These are phyloP conservation scores for Tachystola acroxantha DNA, from an alignment of 2,888 invertebrate species.

Conservation along the genomic window DNA sequence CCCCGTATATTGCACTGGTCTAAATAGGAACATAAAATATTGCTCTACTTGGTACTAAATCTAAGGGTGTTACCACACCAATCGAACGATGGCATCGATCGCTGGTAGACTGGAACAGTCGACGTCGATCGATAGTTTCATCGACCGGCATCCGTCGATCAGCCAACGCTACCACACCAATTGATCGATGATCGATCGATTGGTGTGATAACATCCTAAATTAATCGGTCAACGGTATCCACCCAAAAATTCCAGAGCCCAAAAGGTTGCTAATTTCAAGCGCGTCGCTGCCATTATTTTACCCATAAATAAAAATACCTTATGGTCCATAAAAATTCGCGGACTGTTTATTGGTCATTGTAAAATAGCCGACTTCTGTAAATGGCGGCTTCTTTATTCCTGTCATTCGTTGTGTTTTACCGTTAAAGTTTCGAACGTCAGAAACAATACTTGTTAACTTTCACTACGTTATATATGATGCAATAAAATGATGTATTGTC, in stretches of 20 bases:
- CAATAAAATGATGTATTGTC: conserved; percentile 62
- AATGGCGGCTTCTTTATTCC: conserved; percentile 44
- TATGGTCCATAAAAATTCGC: conserved; percentile 48
- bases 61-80: too few relatives aligned
- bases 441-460: conserved; percentile 59
- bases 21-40: too few relatives aligned
- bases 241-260: background rate
- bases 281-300: conserved; percentile 10
- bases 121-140: too few relatives aligned
- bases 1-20: too few relatives aligned
- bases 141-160: too few relatives aligned
- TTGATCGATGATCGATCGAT: too few relatives aligned
- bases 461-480: conserved; percentile 71
- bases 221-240: background rate
- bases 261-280: conserved; percentile 5
- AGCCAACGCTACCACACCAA: too few relatives aligned
- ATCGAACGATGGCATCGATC: too few relatives aligned
- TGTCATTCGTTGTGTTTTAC: conserved; percentile 50
- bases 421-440: conserved; percentile 47
- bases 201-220: too few relatives aligned
- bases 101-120: too few relatives aligned
- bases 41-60: too few relatives aligned
- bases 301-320: conserved; percentile 19
- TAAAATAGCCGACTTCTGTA: conserved; percentile 58
- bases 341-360: conserved; percentile 47